Evolutionary conservation across 2,888 invertebrate species (phyloP), one percentile per base, ranked within the genome.

Genomic region (Scaeva pyrastri): DNA sequence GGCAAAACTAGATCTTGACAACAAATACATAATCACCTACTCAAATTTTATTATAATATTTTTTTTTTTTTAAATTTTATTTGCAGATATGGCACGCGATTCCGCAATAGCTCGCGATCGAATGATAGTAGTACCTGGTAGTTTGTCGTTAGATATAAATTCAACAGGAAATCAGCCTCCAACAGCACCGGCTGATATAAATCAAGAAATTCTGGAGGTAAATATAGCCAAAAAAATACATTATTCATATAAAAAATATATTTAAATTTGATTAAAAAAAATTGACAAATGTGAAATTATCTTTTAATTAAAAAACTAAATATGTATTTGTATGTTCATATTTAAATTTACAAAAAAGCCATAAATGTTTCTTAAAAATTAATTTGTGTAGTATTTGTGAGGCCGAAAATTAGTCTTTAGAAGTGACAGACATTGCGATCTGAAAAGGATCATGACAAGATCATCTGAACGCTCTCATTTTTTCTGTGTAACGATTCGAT

Each of bases 191-290:
- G 90, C 89, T 88, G 92, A 93, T 89, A 91, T 93, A 80, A 91
- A 93, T 90, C 92, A 92, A 89, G 92, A 93, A 90, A 92, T 93
- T 88, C 89, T 92, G 89, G 92, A 93, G 91, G 93, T 92, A 88
- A 89, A 89, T 89, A 55, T 19, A 45, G 11, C 41, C 62, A n/a
- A 19, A 60, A n/a, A 14, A 12, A 23, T 41, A 31, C 19, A 31
- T 10, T 52, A 26, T 60, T 19, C 36, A 64, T 0, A 10, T 52
- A 12, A n/a, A 48, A 21, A 26, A 16, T 45, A 62, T 14, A 48
- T 4, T 10, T 50, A 41, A 16, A 43, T 64, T 64, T 50, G 36
- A 19, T 48, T n/a, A 66, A 19, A 66, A 31, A 66, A 48, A 66
- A 62, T 41, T 60, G 60, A 60, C 19, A 26, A 45, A 0, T n/a